A percentile compares a stretch with the other conserved stretches of the same genome.
Evolutionary conservation across 1,140 invertebrate species (phyloP).

Genomic region (Pteromalus puparum): DNA sequence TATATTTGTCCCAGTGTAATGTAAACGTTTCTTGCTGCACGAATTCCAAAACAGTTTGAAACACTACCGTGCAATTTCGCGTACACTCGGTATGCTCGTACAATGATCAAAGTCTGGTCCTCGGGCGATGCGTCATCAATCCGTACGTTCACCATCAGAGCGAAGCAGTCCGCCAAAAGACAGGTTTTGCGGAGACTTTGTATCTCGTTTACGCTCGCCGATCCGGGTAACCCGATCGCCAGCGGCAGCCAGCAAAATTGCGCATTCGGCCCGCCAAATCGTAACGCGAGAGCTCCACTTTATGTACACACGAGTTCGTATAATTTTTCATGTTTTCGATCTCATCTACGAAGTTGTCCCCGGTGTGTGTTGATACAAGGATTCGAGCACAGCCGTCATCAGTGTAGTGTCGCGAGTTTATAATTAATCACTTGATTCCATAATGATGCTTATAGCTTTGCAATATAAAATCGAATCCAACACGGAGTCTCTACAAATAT

Average conservation of each 20-base stretch:
- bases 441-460: too few species aligned
- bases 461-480: too few species aligned
- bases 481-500: too few species aligned
- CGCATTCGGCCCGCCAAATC: not conserved
- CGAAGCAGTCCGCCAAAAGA: not conserved
- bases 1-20: too few species aligned
- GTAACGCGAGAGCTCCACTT: constrained; percentile 2
- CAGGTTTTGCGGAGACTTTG: constrained; percentile 17
- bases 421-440: too few species aligned
- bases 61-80: too few species aligned
- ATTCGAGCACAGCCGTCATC: too few species aligned
- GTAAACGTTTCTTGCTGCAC: too few species aligned
- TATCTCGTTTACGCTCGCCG: not conserved
- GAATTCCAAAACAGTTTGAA: too few species aligned
- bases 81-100: not conserved
- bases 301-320: not conserved
- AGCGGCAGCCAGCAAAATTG: constrained; percentile 8
- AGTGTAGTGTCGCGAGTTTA: too few species aligned
- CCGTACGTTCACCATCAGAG: not conserved
- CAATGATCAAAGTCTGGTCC: not conserved
- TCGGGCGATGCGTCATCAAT: not conserved
- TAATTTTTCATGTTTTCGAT: not conserved
- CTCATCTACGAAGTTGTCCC: not conserved
- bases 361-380: too few species aligned
- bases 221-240: constrained; percentile 23